phyloP scores from a whole-genome alignment of 2,888 invertebrate genomes.

The Morpho achilles region DNA sequence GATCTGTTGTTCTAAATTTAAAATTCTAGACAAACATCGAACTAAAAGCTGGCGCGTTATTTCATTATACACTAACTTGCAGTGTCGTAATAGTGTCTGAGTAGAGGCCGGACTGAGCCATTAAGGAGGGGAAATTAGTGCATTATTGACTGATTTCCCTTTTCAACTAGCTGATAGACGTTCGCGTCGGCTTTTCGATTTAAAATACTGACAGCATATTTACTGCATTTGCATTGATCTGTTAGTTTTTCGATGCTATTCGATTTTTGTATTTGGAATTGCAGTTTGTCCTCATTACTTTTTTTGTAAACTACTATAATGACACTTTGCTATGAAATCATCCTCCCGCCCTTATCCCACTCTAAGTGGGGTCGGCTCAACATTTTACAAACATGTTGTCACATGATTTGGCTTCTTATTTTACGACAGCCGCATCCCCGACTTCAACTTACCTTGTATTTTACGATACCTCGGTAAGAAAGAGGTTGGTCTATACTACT shows the following conservation, averaged over 20 bases:
- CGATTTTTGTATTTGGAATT: too few relatives aligned
- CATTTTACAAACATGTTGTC: too few relatives aligned
- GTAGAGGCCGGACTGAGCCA: conserved; percentile 57
- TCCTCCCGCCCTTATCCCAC: too few relatives aligned
- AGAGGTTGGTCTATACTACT: too few relatives aligned
- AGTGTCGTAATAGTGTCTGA: conserved; percentile 62
- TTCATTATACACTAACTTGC: conserved; percentile 49
- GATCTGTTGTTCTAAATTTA: conserved; percentile 2
- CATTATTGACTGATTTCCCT: conserved; percentile 79
- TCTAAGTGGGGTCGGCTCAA: too few relatives aligned
- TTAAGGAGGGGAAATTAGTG: conserved; percentile 78
- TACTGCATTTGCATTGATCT: conserved; percentile 47
- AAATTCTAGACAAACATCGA: conserved; percentile 6
- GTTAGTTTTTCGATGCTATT: conserved; percentile 10
- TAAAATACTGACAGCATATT: conserved; percentile 54
- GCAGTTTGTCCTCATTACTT: too few relatives aligned
- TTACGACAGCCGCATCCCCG: too few relatives aligned
- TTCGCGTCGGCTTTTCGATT: conserved; percentile 54
- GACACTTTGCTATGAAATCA: too few relatives aligned
- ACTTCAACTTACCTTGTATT: too few relatives aligned
- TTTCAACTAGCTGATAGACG: conserved; percentile 70
- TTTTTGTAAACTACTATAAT: too few relatives aligned
- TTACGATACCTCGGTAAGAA: too few relatives aligned
- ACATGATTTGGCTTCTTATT: too few relatives aligned
- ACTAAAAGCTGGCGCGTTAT: conserved; percentile 33